A percentile compares a stretch with the other conserved stretches of the same genome.
phyloP scores from a whole-genome alignment of 2,888 invertebrate species.

The Brenthis hecate region DNA sequence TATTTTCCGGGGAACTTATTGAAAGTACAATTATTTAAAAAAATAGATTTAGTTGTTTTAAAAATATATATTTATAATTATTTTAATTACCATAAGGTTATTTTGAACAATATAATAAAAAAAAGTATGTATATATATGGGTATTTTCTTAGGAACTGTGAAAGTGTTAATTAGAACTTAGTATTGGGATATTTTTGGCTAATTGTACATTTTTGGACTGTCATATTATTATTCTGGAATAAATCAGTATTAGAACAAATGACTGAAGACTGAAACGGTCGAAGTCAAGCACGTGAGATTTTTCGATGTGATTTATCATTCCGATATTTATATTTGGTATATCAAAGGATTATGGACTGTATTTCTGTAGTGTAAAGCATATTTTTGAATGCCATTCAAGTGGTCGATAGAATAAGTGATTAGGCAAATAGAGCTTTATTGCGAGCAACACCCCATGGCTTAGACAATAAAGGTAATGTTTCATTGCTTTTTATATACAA shows the following conservation, averaged over 20 bases:
- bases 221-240: conserved; percentile 6
- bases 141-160: not conserved
- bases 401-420: not conserved
- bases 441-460: conserved; percentile 29
- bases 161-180: not conserved
- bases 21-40: not conserved
- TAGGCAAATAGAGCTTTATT: conserved; percentile 11
- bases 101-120: too few relatives aligned
- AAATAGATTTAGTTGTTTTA: not conserved
- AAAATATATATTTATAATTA: too few relatives aligned
- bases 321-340: conserved; percentile 6
- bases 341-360: not conserved
- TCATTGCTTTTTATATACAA: conserved; percentile 15
- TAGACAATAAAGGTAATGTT: conserved; percentile 23
- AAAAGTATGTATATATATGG: too few relatives aligned
- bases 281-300: conserved; percentile 10
- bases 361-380: conserved; percentile 3
- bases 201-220: not conserved
- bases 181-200: conserved; percentile 1
- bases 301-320: conserved; percentile 23
- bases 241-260: conserved; percentile 14
- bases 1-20: not conserved
- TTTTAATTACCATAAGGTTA: too few relatives aligned
- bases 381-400: conserved; percentile 19
- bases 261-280: conserved; percentile 14